Percentiles rank a stretch among this genome's conserved stretches.
These are phyloP conservation scores for Myiopsitta monachus DNA, from an alignment of 2,113 vertebrate genomes.

Conservation along the genomic window DNA sequence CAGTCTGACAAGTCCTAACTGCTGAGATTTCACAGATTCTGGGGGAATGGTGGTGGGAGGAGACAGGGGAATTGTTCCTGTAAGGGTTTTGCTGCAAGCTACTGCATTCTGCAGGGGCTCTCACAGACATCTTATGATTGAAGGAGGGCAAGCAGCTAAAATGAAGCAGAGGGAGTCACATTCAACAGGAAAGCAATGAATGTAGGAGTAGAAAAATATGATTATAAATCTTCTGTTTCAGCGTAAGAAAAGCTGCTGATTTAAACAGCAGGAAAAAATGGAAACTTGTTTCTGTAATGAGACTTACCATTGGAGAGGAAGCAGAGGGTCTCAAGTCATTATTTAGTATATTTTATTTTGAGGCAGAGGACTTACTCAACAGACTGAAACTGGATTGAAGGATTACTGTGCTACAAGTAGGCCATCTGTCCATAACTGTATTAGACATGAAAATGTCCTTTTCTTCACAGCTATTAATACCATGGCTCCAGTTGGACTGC, in stretches of 20 bases:
- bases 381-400: neutral
- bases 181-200: neutral
- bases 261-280: neutral
- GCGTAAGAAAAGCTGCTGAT: neutral
- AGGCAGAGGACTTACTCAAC: neutral
- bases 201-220: neutral
- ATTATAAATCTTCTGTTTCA: neutral
- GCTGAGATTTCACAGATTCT: slow-evolving; percentile 47
- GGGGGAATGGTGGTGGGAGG: neutral
- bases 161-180: neutral
- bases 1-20: slow-evolving; percentile 28
- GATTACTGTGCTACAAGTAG: slow-evolving; percentile 7
- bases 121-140: neutral
- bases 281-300: neutral
- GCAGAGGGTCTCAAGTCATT: neutral
- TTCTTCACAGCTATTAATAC: slow-evolving; percentile 50
- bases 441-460: slow-evolving; percentile 43
- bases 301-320: neutral
- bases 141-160: neutral
- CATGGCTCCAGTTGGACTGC: neutral
- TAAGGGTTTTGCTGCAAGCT: neutral
- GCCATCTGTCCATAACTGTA: slow-evolving; percentile 33
- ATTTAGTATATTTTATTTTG: slow-evolving; percentile 10
- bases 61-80: neutral
- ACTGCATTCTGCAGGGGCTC: neutral